These are phyloP conservation scores for Halisarca cf. caerulea DNA, from an alignment of 37 sponge, comb jelly and placozoan genomes.

Conservation along the genomic window DNA sequence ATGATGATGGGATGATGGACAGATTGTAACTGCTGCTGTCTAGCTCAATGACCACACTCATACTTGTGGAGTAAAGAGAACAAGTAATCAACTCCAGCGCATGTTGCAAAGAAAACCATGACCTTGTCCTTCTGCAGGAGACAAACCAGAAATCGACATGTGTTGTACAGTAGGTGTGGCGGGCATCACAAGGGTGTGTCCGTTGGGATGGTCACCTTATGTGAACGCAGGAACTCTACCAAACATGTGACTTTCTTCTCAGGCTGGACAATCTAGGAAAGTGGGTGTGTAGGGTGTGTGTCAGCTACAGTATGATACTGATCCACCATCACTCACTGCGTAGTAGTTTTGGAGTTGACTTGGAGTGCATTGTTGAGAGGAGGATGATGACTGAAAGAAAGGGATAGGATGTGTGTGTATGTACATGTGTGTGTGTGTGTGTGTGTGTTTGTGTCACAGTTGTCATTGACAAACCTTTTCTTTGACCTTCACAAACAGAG, in stretches of 20 bases:
- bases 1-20: not conserved
- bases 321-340: slow-evolving; percentile 42
- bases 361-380: slow-evolving; percentile 60
- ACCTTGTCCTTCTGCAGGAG: slow-evolving; percentile 56
- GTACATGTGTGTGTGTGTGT: not conserved
- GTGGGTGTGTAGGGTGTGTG: slow-evolving; percentile 4
- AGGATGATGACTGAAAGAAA: not conserved
- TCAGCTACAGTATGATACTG: not conserved
- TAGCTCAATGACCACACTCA: not conserved
- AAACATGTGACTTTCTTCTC: slow-evolving; percentile 54
- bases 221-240: slow-evolving; percentile 44
- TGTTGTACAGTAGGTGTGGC: too few relatives aligned
- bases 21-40: not conserved
- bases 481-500: slow-evolving; percentile 77
- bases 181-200: too few relatives aligned
- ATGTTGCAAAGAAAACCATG: slow-evolving; percentile 94
- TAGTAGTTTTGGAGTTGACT: slow-evolving; percentile 78
- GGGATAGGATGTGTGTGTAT: not conserved
- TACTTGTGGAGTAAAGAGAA: slow-evolving; percentile 30
- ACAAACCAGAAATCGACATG: too few relatives aligned
- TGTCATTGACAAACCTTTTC: slow-evolving; percentile 26
- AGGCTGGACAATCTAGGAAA: slow-evolving; percentile 35
- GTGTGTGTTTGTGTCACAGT: too few relatives aligned
- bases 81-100: slow-evolving; percentile 96
- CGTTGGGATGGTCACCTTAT: slow-evolving; percentile 19